These are phyloP conservation scores for Mylabris sibirica DNA, from an alignment of 2,888 invertebrate genomes.

Conservation along the genomic window DNA sequence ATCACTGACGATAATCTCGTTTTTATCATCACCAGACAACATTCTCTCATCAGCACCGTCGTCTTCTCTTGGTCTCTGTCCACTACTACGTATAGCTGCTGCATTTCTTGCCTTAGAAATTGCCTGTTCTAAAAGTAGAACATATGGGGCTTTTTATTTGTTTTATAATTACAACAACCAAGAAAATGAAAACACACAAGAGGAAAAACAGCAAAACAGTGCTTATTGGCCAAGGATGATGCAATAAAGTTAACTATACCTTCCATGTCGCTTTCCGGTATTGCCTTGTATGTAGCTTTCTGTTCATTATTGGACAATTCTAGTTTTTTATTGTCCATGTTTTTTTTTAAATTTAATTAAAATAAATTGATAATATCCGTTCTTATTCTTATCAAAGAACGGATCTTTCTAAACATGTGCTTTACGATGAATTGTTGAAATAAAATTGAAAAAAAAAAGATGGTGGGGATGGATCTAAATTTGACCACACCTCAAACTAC, in stretches of 20 bases:
- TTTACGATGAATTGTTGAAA: neutral
- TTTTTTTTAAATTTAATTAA: neutral
- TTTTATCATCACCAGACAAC: constrained; percentile 68
- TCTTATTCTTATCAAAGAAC: neutral
- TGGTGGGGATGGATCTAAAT: neutral
- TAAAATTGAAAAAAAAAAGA: neutral
- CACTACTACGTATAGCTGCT: constrained; percentile 53
- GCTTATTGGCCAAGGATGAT: constrained; percentile 13
- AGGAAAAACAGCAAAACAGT: constrained; percentile 25
- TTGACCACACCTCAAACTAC: neutral
- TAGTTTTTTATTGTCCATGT: neutral
- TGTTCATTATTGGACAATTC: constrained; percentile 55
- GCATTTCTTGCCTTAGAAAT: constrained; percentile 40
- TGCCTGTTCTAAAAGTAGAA: constrained; percentile 17
- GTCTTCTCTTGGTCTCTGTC: constrained; percentile 41
- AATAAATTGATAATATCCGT: neutral
- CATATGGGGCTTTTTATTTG: constrained; percentile 19
- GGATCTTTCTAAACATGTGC: neutral
- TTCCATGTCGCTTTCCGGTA: constrained; percentile 69
- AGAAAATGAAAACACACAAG: constrained; percentile 21
- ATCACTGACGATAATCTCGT: constrained; percentile 65
- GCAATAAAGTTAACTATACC: constrained; percentile 45
- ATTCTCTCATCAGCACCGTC: constrained; percentile 79
- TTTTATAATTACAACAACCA: neutral
- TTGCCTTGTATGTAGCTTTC: constrained; percentile 66